phyloP scores from a whole-genome alignment of 2,797 vertebrate genomes.

The Platalea minor region DNA sequence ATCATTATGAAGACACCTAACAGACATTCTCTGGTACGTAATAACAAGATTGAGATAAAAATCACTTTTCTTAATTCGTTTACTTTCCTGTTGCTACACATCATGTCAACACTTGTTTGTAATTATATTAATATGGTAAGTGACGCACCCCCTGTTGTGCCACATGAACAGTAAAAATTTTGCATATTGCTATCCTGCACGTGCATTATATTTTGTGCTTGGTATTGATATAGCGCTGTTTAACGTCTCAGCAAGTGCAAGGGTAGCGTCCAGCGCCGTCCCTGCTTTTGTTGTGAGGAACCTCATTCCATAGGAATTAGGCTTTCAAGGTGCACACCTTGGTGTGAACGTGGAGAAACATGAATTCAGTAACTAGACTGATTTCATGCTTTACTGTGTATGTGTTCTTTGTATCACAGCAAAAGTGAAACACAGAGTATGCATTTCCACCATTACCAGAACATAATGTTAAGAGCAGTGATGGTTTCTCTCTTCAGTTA shows the following conservation, averaged over 20 bases:
- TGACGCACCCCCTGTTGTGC: background rate
- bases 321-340: background rate
- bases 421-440: background rate
- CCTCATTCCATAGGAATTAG: background rate
- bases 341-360: background rate
- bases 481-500: background rate
- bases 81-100: conserved; percentile 24
- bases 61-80: conserved; percentile 14
- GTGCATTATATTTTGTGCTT: background rate
- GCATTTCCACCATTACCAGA: background rate
- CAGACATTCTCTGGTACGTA: background rate
- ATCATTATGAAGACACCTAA: background rate
- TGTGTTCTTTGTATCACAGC: background rate
- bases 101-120: background rate
- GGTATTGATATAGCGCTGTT: background rate
- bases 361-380: background rate
- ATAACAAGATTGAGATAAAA: conserved; percentile 33
- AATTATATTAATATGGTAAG: conserved; percentile 16
- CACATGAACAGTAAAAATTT: background rate
- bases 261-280: accelerated
- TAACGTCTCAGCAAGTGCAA: background rate
- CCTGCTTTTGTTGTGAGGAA: background rate
- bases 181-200: background rate
- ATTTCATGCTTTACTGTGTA: background rate
- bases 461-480: background rate